Percentiles rank a stretch among this genome's conserved stretches.
Evolutionary conservation across 2,888 invertebrate species (phyloP).

Genomic region (Melanophora roralis): DNA sequence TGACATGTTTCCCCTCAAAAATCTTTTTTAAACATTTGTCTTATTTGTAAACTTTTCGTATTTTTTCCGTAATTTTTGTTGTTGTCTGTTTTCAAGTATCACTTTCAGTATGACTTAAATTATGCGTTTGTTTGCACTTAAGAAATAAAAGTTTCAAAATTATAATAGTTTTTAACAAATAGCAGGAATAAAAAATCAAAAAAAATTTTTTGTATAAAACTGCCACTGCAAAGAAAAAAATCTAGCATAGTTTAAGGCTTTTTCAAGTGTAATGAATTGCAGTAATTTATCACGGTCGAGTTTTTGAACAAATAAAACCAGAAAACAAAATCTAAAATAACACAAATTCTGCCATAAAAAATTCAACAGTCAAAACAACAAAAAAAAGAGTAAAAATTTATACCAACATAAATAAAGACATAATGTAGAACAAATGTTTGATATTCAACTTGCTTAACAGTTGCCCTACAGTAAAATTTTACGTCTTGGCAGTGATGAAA

Average conservation of each 20-base stretch:
- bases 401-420: slow-evolving; percentile 11
- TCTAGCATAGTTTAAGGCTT: slow-evolving; percentile 41
- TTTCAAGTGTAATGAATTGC: slow-evolving; percentile 57
- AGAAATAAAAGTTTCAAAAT: slow-evolving; percentile 30
- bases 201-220: slow-evolving; percentile 16
- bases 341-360: slow-evolving; percentile 22
- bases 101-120: slow-evolving; percentile 1
- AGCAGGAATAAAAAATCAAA: background rate
- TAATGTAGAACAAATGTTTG: slow-evolving; percentile 9
- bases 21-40: background rate
- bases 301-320: slow-evolving; percentile 38
- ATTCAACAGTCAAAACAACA: slow-evolving; percentile 25
- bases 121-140: slow-evolving; percentile 7
- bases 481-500: background rate
- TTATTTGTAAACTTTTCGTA: background rate
- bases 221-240: slow-evolving; percentile 16
- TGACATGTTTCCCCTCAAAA: too few species aligned
- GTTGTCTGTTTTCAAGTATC: slow-evolving; percentile 39
- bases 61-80: background rate
- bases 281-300: slow-evolving; percentile 53
- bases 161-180: background rate
- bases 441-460: background rate
- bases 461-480: slow-evolving; percentile 10
- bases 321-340: slow-evolving; percentile 27
- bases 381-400: background rate